phyloP scores from a whole-genome alignment of 1,140 invertebrate genomes.

The Trypoxylus dichotomus region DNA sequence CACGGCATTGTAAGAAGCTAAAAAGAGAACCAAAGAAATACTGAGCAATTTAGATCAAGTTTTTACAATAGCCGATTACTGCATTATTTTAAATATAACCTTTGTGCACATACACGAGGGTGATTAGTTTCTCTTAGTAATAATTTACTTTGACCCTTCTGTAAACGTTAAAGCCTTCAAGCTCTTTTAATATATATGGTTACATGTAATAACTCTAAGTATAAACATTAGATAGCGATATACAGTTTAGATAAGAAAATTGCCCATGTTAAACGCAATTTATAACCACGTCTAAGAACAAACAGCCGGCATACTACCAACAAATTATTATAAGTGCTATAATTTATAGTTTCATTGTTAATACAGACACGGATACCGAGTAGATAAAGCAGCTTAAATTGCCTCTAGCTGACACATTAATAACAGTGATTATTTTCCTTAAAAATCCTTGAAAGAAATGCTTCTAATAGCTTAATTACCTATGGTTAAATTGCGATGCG shows the following conservation, averaged over 20 bases:
- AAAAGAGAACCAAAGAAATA: too few species aligned
- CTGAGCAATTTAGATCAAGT: too few species aligned
- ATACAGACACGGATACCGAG: background rate
- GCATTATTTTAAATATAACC: too few species aligned
- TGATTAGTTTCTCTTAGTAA: too few species aligned
- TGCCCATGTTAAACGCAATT: slow-evolving; percentile 15
- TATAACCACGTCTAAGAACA: slow-evolving; percentile 16
- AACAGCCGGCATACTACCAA: background rate
- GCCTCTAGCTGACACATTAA: slow-evolving; percentile 11
- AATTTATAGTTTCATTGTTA: slow-evolving; percentile 23
- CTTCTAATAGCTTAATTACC: slow-evolving; percentile 8
- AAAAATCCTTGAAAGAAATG: background rate
- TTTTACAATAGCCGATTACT: too few species aligned
- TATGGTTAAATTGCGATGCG: background rate
- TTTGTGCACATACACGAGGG: too few species aligned
- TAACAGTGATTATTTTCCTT: slow-evolving; percentile 15
- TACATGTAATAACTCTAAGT: background rate
- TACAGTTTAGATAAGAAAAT: slow-evolving; percentile 13
- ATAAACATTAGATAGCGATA: slow-evolving; percentile 1
- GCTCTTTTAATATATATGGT: background rate
- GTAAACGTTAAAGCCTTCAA: background rate
- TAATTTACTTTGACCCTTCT: too few species aligned
- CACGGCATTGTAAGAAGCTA: too few species aligned
- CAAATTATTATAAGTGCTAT: slow-evolving; percentile 17
- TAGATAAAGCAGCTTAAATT: background rate